Evolutionary conservation across 2,888 invertebrate genomes (phyloP).

Genomic region (Pristionchus entomophagus): DNA sequence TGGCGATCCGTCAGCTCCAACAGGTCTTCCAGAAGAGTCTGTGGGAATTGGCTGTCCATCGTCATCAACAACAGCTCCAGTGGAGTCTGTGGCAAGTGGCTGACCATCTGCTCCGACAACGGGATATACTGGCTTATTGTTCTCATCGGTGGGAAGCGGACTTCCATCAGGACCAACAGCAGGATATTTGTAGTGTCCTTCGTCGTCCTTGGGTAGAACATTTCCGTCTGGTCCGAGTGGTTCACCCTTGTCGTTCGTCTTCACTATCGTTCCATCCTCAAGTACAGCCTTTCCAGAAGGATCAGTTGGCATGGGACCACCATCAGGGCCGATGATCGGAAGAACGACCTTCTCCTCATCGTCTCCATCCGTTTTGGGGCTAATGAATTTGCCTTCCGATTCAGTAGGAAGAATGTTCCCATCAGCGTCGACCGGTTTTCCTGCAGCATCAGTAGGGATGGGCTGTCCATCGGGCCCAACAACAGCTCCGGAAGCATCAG

Average conservation of each 20-base stretch:
- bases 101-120: conserved; percentile 59
- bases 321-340: conserved; percentile 57
- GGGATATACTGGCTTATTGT: conserved; percentile 59
- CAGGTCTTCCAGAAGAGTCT: conserved; percentile 51
- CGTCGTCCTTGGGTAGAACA: conserved; percentile 60
- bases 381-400: conserved; percentile 31
- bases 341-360: conserved; percentile 50
- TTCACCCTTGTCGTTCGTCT: conserved; percentile 44
- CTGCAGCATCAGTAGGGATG: conserved; percentile 52
- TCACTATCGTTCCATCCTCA: conserved; percentile 51
- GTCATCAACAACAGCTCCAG: conserved; percentile 49
- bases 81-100: conserved; percentile 50
- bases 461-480: conserved; percentile 53
- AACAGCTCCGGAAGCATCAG: conserved; percentile 50
- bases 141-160: conserved; percentile 56
- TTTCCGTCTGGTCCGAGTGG: conserved; percentile 66
- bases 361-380: conserved; percentile 50
- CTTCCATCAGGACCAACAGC: conserved; percentile 51
- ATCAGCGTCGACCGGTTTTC: conserved; percentile 53
- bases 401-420: conserved; percentile 57
- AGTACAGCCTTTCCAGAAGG: conserved; percentile 51
- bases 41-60: conserved; percentile 54
- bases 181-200: conserved; percentile 69
- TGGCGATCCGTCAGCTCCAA: conserved; percentile 62
- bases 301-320: conserved; percentile 57